phyloP scores from a whole-genome alignment of 2,113 vertebrate species.

The Noctilio leporinus region DNA sequence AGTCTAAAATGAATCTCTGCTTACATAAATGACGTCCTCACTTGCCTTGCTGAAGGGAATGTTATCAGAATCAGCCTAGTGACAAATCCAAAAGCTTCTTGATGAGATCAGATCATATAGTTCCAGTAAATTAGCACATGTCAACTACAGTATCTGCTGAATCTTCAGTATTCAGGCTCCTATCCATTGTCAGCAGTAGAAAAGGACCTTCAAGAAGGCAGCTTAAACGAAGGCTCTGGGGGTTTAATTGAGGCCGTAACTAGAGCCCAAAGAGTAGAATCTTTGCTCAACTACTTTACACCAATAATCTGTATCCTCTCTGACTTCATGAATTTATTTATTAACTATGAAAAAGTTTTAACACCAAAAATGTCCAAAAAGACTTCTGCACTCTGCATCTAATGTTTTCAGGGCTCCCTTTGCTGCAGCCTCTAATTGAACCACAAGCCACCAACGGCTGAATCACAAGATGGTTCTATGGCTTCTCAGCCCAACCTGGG shows the following conservation, averaged over 20 bases:
- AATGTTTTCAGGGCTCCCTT: constrained; percentile 66
- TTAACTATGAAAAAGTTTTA: constrained; percentile 60
- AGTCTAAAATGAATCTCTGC: constrained; percentile 54
- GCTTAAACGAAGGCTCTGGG: not conserved
- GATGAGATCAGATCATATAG: constrained; percentile 29
- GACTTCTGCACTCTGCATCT: constrained; percentile 40
- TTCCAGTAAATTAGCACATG: constrained; percentile 53
- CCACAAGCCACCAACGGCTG: constrained; percentile 42
- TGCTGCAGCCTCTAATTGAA: constrained; percentile 72
- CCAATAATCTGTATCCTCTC: constrained; percentile 16
- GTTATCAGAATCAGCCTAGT: constrained; percentile 41
- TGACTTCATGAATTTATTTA: constrained; percentile 64
- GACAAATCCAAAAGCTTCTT: constrained; percentile 61
- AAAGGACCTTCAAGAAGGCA: constrained; percentile 47
- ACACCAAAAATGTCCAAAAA: constrained; percentile 47
- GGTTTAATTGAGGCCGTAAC: constrained; percentile 48
- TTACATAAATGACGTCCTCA: constrained; percentile 46
- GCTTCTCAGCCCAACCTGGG: constrained; percentile 42
- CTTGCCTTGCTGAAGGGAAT: constrained; percentile 52
- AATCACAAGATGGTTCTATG: constrained; percentile 52
- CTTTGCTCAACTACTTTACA: constrained; percentile 49
- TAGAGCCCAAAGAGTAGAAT: constrained; percentile 21
- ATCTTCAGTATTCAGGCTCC: constrained; percentile 31
- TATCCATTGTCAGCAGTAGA: constrained; percentile 57
- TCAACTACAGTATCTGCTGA: constrained; percentile 56